Evolutionary conservation across 2,888 invertebrate species (phyloP).

Genomic region (Clunio marinus): DNA sequence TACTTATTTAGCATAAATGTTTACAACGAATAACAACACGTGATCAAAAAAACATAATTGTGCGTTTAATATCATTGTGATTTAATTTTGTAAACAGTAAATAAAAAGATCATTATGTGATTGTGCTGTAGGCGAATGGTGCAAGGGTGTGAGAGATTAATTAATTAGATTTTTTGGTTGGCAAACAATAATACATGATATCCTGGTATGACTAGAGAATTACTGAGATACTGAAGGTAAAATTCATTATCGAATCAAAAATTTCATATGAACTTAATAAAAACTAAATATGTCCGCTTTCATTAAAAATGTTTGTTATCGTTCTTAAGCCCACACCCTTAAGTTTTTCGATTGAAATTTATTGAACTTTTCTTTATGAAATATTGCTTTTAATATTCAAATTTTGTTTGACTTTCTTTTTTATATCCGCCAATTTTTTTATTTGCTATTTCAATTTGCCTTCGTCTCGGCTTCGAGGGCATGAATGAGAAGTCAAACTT

Average conservation of each 20-base stretch:
- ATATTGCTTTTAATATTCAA: constrained; percentile 37
- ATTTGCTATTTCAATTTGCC: neutral
- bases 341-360: constrained; percentile 20
- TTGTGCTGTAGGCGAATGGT: neutral
- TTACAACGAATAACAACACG: constrained; percentile 9
- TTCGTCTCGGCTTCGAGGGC: neutral
- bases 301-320: no score
- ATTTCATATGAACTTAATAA: no score
- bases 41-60: constrained; percentile 30
- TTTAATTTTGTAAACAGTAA: constrained; percentile 37
- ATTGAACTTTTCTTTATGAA: constrained; percentile 28
- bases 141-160: neutral
- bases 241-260: no score
- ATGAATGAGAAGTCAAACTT: constrained; percentile 40
- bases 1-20: constrained; percentile 26
- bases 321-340: no score
- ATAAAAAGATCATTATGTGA: constrained; percentile 29
- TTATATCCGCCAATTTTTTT: constrained; percentile 28
- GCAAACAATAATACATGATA: no score
- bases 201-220: no score
- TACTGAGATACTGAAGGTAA: no score
- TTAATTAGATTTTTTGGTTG: constrained; percentile 33
- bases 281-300: no score
- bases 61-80: constrained; percentile 35
- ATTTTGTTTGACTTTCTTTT: no score